These are phyloP conservation scores for Frankliniella fusca DNA, from an alignment of 2,888 invertebrate genomes.

Conservation along the genomic window DNA sequence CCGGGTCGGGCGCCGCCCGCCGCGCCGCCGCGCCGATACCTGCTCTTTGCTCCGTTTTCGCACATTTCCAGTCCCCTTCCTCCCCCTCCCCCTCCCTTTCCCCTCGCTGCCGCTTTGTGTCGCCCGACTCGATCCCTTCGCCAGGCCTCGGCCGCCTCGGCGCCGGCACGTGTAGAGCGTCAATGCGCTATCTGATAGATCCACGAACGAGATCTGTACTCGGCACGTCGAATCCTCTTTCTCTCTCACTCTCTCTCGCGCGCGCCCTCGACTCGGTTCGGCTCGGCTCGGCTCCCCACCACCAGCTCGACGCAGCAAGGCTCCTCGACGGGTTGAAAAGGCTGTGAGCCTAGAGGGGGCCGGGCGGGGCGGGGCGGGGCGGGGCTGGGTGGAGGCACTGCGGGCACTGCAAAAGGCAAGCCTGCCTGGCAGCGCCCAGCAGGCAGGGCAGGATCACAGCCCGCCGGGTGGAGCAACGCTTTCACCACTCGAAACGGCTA, in stretches of 20 bases:
- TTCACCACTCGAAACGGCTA: too few species aligned
- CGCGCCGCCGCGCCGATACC: not conserved
- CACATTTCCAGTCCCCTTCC: not conserved
- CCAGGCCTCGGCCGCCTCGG: not conserved
- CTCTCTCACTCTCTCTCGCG: slow-evolving; percentile 27
- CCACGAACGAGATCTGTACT: not conserved
- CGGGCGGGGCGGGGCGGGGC: not conserved
- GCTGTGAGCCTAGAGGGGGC: not conserved
- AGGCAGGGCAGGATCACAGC: too few species aligned
- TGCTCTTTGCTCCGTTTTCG: not conserved
- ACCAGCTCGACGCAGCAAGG: not conserved
- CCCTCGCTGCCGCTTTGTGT: not conserved
- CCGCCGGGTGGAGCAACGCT: too few species aligned
- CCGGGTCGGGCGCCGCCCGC: too few species aligned
- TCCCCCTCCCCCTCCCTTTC: not conserved
- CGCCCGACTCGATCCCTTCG: not conserved
- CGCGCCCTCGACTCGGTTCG: not conserved
- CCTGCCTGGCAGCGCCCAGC: too few species aligned
- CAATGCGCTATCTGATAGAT: not conserved
- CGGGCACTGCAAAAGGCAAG: not conserved
- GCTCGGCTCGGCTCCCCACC: not conserved
- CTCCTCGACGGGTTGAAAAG: too few species aligned
- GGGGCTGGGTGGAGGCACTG: not conserved
- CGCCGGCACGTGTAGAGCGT: not conserved
- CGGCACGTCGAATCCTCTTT: not conserved